These are phyloP conservation scores for Etheostoma spectabile DNA, from an alignment of 2,113 vertebrate species.

Conservation along the genomic window DNA sequence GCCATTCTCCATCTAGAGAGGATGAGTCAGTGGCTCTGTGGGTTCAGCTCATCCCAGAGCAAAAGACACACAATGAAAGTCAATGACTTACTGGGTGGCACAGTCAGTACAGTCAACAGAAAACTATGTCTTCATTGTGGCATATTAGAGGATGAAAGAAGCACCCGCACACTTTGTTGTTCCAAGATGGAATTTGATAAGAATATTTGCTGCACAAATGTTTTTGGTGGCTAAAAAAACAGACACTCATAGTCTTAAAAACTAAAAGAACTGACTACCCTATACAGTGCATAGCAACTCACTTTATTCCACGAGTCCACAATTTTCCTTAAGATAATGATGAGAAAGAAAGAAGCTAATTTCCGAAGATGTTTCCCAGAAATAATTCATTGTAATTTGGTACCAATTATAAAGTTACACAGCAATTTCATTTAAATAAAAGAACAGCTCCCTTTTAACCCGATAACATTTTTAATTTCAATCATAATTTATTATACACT, in stretches of 20 bases:
- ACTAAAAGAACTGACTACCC: not conserved
- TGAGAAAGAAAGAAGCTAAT: no score
- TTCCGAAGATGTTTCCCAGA: no score
- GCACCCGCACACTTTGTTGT: conserved; percentile 39
- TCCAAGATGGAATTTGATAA: conserved; percentile 35
- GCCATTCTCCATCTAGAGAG: conserved; percentile 67
- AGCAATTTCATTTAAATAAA: not conserved
- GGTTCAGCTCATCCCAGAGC: conserved; percentile 63
- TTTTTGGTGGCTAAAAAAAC: conserved; percentile 5
- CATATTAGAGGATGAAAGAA: conserved; percentile 30
- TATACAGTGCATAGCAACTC: not conserved
- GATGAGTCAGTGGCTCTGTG: conserved; percentile 70
- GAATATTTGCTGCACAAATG: conserved; percentile 8
- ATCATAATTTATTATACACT: not conserved
- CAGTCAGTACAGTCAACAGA: conserved; percentile 59
- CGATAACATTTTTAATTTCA: not conserved
- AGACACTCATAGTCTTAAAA: not conserved
- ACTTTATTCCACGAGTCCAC: not conserved
- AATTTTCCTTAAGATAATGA: not conserved
- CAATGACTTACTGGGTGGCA: conserved; percentile 56
- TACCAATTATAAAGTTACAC: no score
- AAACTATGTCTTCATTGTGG: conserved; percentile 53
- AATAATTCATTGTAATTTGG: not conserved
- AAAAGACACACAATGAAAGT: conserved; percentile 62
- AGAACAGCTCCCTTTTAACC: not conserved